phyloP scores from a whole-genome alignment of 2,888 invertebrate species.

The Agapetus fuscipes region DNA sequence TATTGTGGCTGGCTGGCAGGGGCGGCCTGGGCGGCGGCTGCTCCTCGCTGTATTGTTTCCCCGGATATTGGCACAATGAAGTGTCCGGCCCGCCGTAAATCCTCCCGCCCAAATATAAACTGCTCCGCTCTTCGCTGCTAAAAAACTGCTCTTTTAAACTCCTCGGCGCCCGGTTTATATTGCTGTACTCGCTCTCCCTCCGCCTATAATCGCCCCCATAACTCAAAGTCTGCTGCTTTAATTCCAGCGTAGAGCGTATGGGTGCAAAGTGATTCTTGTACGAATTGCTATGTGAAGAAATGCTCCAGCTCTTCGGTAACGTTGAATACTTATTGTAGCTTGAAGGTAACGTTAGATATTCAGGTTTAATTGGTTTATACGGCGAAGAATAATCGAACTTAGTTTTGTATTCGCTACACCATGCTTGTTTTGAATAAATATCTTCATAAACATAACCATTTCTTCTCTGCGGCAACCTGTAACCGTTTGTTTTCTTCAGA shows the following conservation, averaged over 20 bases:
- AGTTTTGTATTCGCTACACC: conserved; percentile 12
- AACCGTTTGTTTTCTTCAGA: background rate
- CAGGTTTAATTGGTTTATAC: conserved; percentile 42
- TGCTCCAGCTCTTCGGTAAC: conserved; percentile 34
- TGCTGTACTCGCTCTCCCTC: background rate
- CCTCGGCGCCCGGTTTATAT: background rate
- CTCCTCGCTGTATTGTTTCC: conserved; percentile 3
- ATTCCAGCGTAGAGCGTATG: conserved; percentile 3
- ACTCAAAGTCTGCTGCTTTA: background rate
- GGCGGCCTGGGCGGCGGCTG: background rate
- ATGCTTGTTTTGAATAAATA: conserved; percentile 34
- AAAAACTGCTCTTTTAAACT: background rate
- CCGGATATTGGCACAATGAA: background rate
- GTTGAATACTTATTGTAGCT: conserved; percentile 33
- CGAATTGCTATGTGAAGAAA: conserved; percentile 16
- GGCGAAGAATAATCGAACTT: conserved; percentile 29
- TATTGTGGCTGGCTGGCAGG: conserved; percentile 3
- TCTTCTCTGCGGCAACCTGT: conserved; percentile 6
- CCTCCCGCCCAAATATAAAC: background rate
- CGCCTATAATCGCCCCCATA: background rate
- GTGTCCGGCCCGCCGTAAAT: background rate
- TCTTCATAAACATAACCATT: conserved; percentile 36
- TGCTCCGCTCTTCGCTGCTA: background rate
- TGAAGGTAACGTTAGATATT: conserved; percentile 38
- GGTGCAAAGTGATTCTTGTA: conserved; percentile 16